Evolutionary conservation across 2,113 vertebrate genomes (phyloP).

Genomic region (Solenodon paradoxus): DNA sequence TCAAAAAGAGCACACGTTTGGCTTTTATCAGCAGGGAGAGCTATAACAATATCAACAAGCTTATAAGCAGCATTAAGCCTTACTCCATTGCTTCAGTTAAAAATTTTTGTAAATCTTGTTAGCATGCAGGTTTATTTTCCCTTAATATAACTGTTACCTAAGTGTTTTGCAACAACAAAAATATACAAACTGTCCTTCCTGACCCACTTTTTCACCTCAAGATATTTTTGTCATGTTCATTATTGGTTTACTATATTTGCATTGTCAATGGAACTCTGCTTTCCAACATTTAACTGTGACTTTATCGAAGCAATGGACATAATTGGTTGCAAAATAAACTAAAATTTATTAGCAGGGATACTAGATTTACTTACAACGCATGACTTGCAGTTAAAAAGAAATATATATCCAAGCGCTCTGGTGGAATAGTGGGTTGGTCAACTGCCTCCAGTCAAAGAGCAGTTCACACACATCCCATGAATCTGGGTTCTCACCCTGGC

Average conservation of each 20-base stretch:
- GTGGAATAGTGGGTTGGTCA: no score
- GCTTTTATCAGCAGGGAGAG: no score
- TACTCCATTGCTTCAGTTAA: not conserved
- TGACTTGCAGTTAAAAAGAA: conserved; percentile 19
- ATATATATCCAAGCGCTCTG: no score
- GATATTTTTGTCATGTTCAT: conserved; percentile 55
- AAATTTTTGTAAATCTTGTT: not conserved
- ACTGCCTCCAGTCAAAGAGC: no score
- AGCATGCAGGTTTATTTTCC: not conserved
- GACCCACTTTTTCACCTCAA: conserved; percentile 17
- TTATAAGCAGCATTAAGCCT: not conserved
- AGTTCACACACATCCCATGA: no score
- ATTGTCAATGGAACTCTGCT: conserved; percentile 58
- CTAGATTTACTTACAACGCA: not conserved
- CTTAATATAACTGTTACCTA: not conserved
- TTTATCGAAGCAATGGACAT: not conserved
- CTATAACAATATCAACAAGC: no score
- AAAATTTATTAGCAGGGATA: not conserved
- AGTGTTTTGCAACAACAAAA: conserved; percentile 26
- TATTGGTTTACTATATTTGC: conserved; percentile 53
- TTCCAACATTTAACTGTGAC: conserved; percentile 49
- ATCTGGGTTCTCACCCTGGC: no score
- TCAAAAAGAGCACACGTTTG: no score
- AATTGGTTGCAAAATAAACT: conserved; percentile 18
- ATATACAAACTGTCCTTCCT: conserved; percentile 26